phyloP scores from a whole-genome alignment of 2,888 invertebrate genomes.

The Lathronympha strigana region DNA sequence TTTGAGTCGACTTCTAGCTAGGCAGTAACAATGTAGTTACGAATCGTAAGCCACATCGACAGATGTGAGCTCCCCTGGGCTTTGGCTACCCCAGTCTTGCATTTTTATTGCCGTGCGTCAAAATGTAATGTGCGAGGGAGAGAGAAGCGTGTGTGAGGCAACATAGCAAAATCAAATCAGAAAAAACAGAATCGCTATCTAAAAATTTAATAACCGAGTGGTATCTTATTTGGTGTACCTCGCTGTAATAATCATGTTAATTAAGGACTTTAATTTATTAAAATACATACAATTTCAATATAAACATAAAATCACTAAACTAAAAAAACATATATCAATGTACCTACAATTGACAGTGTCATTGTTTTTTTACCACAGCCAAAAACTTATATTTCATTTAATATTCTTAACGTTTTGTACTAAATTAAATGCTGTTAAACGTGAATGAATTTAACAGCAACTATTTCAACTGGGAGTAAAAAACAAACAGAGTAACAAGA shows the following conservation, averaged over 20 bases:
- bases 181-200: not conserved
- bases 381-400: no score
- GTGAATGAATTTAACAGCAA: not conserved
- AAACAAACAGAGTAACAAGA: not conserved
- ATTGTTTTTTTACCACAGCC: no score
- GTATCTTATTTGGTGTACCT: no score
- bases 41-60: constrained; percentile 51
- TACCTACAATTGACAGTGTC: not conserved
- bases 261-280: no score
- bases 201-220: no score
- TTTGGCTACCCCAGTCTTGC: constrained; percentile 28
- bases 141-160: constrained; percentile 1
- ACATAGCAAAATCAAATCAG: not conserved
- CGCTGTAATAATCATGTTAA: no score
- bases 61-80: constrained; percentile 53
- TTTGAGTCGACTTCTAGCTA: not conserved
- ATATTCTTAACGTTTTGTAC: no score
- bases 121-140: constrained; percentile 13
- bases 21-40: not conserved
- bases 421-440: not conserved
- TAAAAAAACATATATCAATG: no score
- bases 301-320: no score
- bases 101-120: constrained; percentile 29
- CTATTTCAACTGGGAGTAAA: constrained; percentile 2
- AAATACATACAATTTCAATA: no score